Evolutionary conservation across 1,140 invertebrate species (phyloP).

Genomic region (Sipha flava): DNA sequence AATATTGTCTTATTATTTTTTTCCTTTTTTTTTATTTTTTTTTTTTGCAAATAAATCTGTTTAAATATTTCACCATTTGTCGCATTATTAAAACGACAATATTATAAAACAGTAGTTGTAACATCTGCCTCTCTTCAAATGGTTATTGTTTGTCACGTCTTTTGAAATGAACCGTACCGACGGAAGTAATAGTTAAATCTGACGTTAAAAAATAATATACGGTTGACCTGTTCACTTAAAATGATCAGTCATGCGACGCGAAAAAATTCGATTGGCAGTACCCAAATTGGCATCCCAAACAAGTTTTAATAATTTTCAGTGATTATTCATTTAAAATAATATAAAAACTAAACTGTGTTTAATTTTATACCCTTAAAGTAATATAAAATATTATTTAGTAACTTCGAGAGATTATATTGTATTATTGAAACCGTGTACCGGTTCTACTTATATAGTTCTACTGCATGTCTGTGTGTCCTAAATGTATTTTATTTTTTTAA

Average conservation of each 20-base stretch:
- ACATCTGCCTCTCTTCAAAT: conserved; percentile 11
- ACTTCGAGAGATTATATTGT: too few relatives aligned
- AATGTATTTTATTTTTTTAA: too few relatives aligned
- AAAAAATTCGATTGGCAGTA: not conserved
- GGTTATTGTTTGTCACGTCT: not conserved
- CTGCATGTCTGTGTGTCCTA: too few relatives aligned
- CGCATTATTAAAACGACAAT: not conserved
- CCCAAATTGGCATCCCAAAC: not conserved
- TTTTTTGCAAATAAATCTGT: not conserved
- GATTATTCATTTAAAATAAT: too few relatives aligned
- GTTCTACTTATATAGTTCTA: too few relatives aligned
- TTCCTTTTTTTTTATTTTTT: not conserved
- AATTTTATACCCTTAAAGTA: too few relatives aligned
- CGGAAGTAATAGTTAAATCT: not conserved
- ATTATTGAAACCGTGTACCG: too few relatives aligned
- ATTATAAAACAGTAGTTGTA: not conserved
- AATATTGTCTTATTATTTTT: too few relatives aligned
- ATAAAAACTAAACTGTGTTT: too few relatives aligned
- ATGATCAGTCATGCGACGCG: not conserved
- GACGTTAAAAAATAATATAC: not conserved
- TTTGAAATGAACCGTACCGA: not conserved
- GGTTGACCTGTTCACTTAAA: not conserved
- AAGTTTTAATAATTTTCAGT: not conserved
- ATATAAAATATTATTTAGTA: too few relatives aligned
- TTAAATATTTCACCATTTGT: not conserved